Conservation (phyloP, 2,113 vertebrate genomes). For the Myiopsitta monachus region DNA sequence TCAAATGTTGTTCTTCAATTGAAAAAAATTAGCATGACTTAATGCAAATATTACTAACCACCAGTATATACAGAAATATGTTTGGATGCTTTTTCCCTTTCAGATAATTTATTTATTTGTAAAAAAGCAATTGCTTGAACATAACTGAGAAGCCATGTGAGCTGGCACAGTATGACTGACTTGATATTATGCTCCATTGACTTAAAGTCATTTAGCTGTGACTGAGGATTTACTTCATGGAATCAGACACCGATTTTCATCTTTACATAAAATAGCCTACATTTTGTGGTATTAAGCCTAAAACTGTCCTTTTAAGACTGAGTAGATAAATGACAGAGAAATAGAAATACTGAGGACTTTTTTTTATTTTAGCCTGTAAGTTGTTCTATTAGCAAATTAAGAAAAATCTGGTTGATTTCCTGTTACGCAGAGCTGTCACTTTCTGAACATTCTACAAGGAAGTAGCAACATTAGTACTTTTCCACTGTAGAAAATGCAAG, state of each 20-base stretch:
- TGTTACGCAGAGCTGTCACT: not conserved
- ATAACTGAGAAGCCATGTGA: not conserved
- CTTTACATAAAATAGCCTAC: not conserved
- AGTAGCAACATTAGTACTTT: not conserved
- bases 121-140: not conserved
- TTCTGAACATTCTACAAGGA: not conserved
- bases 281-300: not conserved
- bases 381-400: not conserved
- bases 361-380: not conserved
- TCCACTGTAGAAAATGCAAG: not conserved
- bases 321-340: not conserved
- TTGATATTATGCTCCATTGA: not conserved
- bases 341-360: not conserved
- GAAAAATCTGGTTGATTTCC: not conserved
- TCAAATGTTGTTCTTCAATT: not conserved
- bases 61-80: not conserved
- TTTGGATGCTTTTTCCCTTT: not conserved
- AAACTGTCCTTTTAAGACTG: not conserved
- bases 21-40: not conserved
- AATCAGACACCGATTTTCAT: not conserved
- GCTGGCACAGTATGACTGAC: not conserved
- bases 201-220: not conserved
- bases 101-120: not conserved
- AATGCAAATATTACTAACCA: not conserved
- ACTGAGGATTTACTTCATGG: conserved; percentile 1